Evolutionary conservation across 2,888 invertebrate genomes (phyloP).

Genomic region (Spodoptera picta): DNA sequence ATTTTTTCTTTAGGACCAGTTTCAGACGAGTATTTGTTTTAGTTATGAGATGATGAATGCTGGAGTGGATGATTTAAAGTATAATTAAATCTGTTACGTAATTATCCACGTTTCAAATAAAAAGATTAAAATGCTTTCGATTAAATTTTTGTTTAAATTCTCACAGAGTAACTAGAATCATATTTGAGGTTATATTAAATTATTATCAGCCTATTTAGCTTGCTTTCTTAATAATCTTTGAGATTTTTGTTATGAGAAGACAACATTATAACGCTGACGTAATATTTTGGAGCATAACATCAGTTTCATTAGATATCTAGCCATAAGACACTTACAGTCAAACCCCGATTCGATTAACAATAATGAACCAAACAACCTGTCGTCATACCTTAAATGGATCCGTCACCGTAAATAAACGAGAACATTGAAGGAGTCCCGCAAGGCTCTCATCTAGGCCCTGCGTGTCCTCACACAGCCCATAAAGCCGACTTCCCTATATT

Average conservation of each 20-base stretch:
- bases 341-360: constrained; percentile 34
- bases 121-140: too few species aligned
- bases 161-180: too few species aligned
- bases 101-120: too few species aligned
- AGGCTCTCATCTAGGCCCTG: constrained; percentile 72
- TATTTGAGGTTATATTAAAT: too few species aligned
- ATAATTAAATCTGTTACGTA: too few species aligned
- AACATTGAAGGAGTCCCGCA: constrained; percentile 66
- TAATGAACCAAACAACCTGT: constrained; percentile 46
- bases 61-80: too few species aligned
- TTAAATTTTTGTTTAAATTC: too few species aligned
- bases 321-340: constrained; percentile 17
- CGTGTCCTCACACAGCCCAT: constrained; percentile 74
- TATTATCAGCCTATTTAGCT: too few species aligned
- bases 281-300: not conserved
- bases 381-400: constrained; percentile 53
- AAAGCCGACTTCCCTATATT: constrained; percentile 78
- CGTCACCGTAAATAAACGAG: constrained; percentile 57
- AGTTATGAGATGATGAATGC: not conserved
- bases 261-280: too few species aligned
- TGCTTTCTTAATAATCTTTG: too few species aligned
- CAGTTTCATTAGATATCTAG: not conserved
- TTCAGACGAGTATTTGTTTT: constrained; percentile 33
- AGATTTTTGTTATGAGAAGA: too few species aligned
- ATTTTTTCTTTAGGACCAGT: constrained; percentile 46